Evolutionary conservation across 2,888 invertebrate genomes (phyloP).

Genomic region (Andricus quercusramuli): DNA sequence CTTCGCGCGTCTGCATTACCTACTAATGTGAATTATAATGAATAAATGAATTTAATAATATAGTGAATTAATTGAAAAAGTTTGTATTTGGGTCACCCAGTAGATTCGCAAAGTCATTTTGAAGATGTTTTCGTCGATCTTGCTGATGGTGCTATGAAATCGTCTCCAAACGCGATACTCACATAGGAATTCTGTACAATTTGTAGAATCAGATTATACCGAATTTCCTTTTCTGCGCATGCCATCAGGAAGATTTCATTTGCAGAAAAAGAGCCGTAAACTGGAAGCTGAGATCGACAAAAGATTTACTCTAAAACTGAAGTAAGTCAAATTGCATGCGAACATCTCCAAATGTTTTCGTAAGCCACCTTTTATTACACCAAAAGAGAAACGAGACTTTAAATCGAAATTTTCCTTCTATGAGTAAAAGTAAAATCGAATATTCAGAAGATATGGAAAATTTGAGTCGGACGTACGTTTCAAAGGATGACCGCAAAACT

Average conservation of each 20-base stretch:
- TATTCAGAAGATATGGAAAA: no score
- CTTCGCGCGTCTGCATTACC: no score
- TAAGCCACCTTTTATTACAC: neutral
- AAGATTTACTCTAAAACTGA: conserved; percentile 4
- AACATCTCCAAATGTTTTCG: conserved; percentile 3
- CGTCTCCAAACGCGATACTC: conserved; percentile 49
- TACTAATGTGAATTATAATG: neutral
- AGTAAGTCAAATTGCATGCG: neutral
- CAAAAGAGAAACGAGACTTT: neutral
- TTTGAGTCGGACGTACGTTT: no score
- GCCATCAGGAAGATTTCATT: conserved; percentile 16
- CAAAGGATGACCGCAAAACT: no score
- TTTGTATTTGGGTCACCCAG: neutral
- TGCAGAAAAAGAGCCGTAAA: conserved; percentile 18
- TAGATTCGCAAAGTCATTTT: conserved; percentile 18
- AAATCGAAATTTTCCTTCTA: neutral
- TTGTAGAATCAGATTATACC: conserved; percentile 26
- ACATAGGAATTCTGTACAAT: conserved; percentile 48
- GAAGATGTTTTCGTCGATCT: conserved; percentile 49
- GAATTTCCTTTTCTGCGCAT: conserved; percentile 8
- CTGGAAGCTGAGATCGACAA: conserved; percentile 4
- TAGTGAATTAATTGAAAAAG: neutral
- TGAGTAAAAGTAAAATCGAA: no score
- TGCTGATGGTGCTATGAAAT: conserved; percentile 55
- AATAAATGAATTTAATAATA: neutral